These are phyloP conservation scores for Thereva unica DNA, from an alignment of 2,888 invertebrate species.

Conservation along the genomic window DNA sequence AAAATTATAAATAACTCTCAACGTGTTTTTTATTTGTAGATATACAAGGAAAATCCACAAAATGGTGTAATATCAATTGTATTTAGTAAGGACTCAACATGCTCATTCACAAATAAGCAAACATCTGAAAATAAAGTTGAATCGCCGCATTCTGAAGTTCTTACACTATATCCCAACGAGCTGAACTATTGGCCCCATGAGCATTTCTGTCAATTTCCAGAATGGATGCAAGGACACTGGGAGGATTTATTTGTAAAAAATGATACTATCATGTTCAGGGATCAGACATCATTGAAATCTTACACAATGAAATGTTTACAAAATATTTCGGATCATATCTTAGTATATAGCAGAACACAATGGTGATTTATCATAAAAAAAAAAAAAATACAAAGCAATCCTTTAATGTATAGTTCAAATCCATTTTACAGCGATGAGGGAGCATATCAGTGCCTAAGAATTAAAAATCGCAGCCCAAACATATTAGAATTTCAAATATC, in stretches of 20 bases:
- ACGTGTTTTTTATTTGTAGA: constrained; percentile 48
- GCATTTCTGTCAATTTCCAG: constrained; percentile 60
- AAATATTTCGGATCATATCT: constrained; percentile 55
- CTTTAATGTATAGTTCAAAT: background rate
- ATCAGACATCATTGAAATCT: constrained; percentile 61
- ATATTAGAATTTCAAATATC: constrained; percentile 44
- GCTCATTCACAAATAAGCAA: constrained; percentile 47
- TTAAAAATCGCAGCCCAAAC: constrained; percentile 42
- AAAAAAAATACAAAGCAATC: background rate
- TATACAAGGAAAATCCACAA: constrained; percentile 59
- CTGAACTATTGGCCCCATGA: constrained; percentile 56
- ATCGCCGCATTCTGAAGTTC: constrained; percentile 62
- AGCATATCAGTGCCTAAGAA: constrained; percentile 43
- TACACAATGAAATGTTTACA: constrained; percentile 60
- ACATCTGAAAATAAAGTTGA: background rate
- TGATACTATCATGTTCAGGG: constrained; percentile 60
- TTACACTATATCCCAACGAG: constrained; percentile 58
- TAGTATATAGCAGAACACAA: constrained; percentile 62
- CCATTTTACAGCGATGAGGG: constrained; percentile 41
- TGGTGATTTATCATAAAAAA: constrained; percentile 45
- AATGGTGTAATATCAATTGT: constrained; percentile 64
- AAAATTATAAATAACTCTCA: no score
- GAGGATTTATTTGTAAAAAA: constrained; percentile 61
- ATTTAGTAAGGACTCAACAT: constrained; percentile 68
- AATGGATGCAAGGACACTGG: constrained; percentile 68